Conservation (phyloP, 2,113 vertebrate species). For the Athene noctua region DNA sequence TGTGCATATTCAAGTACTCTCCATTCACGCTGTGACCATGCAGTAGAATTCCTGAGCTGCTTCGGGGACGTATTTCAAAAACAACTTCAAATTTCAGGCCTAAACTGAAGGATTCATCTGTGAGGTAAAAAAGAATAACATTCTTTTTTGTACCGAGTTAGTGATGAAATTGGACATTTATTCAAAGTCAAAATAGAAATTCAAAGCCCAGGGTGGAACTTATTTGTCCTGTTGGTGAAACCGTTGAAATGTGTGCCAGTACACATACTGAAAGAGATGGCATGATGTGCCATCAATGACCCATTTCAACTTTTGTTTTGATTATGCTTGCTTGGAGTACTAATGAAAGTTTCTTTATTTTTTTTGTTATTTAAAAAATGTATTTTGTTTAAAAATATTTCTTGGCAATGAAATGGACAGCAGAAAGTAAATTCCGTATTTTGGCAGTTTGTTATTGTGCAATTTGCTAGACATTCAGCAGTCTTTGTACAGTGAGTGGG, state of each 20-base stretch:
- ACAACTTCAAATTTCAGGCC: slow-evolving; percentile 86
- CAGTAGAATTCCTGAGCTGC: slow-evolving; percentile 85
- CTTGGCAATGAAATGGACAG: not conserved
- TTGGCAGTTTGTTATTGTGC: not conserved
- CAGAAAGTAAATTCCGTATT: not conserved
- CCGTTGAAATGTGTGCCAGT: not conserved
- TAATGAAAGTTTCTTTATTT: not conserved
- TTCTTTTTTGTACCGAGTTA: not conserved
- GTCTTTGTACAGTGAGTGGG: not conserved
- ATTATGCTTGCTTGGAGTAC: not conserved
- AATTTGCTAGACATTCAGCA: not conserved
- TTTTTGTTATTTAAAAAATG: not conserved
- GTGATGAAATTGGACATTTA: not conserved
- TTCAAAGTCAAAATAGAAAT: not conserved
- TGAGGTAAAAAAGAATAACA: not conserved
- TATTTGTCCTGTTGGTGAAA: not conserved
- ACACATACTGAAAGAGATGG: not conserved
- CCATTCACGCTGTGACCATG: slow-evolving; percentile 79
- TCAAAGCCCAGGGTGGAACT: not conserved
- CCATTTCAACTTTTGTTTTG: not conserved
- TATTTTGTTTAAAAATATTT: slow-evolving; percentile 4
- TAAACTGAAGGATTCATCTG: slow-evolving; percentile 88
- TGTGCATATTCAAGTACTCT: slow-evolving; percentile 85
- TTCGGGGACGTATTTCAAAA: slow-evolving; percentile 90
- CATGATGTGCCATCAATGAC: not conserved